A percentile compares a stretch with the other conserved stretches of the same genome.
These are phyloP conservation scores for Mimachlamys varia DNA, from an alignment of 2,888 invertebrate genomes.

Conservation along the genomic window DNA sequence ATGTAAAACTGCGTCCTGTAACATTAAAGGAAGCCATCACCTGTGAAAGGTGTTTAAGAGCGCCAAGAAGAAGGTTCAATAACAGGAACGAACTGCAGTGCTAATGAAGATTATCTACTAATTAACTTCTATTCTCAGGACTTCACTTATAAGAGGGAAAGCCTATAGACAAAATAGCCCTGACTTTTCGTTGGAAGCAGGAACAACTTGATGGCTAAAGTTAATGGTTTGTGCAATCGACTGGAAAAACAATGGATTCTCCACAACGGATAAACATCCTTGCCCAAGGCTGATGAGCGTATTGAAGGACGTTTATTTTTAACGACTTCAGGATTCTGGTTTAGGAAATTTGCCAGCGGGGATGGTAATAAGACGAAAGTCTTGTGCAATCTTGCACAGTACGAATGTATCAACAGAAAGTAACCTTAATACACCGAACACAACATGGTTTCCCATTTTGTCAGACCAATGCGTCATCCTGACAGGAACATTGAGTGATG, in stretches of 20 bases:
- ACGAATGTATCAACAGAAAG: not conserved
- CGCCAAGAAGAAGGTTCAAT: not conserved
- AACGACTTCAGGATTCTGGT: not conserved
- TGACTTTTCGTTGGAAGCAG: not conserved
- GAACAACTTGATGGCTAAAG: not conserved
- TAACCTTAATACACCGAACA: not conserved
- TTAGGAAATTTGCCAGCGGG: not conserved
- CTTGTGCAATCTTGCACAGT: conserved; percentile 2
- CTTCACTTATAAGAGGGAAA: not conserved
- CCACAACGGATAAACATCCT: not conserved
- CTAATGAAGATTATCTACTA: not conserved
- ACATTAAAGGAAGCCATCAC: not conserved
- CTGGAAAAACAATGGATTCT: not conserved
- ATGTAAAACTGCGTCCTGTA: too few species aligned
- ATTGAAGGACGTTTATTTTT: conserved; percentile 29
- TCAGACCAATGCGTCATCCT: not conserved
- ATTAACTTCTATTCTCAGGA: conserved; percentile 26
- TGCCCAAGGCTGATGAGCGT: not conserved
- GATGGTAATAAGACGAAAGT: not conserved
- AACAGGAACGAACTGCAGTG: not conserved
- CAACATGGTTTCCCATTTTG: not conserved
- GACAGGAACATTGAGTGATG: not conserved
- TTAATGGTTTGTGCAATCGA: conserved; percentile 20
- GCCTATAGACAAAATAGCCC: not conserved
- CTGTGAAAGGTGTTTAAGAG: not conserved